These are phyloP conservation scores for Ceratothoa steindachneri DNA, from an alignment of 2,888 invertebrate species.

Conservation along the genomic window DNA sequence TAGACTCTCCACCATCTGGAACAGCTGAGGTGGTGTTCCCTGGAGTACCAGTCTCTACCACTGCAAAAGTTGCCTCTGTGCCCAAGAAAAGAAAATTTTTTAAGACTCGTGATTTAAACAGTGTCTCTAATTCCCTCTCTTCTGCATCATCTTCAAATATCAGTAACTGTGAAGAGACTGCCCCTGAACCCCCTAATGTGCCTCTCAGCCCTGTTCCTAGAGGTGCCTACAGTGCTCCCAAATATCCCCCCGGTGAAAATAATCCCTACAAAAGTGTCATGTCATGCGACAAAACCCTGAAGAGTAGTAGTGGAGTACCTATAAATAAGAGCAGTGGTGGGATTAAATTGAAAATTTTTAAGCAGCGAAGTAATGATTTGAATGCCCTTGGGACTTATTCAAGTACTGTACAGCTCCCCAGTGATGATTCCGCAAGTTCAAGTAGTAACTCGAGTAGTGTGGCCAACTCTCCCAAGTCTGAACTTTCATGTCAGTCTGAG, in stretches of 20 bases:
- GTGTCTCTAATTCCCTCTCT: neutral
- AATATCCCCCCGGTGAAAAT: conserved; percentile 11
- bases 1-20: conserved; percentile 1
- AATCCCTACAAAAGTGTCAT: neutral
- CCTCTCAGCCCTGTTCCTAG: neutral
- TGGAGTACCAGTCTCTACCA: neutral
- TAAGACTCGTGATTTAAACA: conserved; percentile 25
- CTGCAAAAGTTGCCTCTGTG: neutral
- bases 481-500: neutral
- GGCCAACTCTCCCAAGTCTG: conserved; percentile 40
- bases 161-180: neutral
- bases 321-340: conserved; percentile 24
- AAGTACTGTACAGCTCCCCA: conserved; percentile 41
- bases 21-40: neutral
- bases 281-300: neutral
- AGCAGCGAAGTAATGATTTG: conserved; percentile 34
- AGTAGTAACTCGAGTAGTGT: conserved; percentile 38
- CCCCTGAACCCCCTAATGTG: neutral
- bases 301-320: neutral
- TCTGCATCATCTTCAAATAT: neutral
- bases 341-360: conserved; percentile 45
- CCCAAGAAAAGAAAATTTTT: conserved; percentile 39
- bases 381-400: conserved; percentile 41
- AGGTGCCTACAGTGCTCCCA: neutral
- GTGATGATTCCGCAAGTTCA: conserved; percentile 34